Evolutionary conservation across 2,888 invertebrate species (phyloP).

Genomic region (Micropterix aruncella): DNA sequence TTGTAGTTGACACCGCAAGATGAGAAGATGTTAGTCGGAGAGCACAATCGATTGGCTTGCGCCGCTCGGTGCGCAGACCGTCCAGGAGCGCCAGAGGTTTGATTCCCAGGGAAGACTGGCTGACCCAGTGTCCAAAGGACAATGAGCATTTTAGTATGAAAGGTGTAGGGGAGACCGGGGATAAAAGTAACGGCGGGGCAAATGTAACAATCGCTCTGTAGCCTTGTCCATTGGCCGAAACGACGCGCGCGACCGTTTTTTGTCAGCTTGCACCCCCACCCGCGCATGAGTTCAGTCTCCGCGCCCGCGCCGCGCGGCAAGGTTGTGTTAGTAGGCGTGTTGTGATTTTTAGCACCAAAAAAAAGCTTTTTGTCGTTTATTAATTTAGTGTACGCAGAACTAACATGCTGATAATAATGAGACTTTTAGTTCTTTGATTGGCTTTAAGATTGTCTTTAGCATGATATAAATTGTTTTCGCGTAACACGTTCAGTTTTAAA

Average conservation of each 20-base stretch:
- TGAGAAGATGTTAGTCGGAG: too few relatives aligned
- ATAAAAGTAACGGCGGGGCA: background rate
- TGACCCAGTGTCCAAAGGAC: too few relatives aligned
- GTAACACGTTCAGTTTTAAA: background rate
- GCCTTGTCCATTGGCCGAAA: background rate
- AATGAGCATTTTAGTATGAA: too few relatives aligned
- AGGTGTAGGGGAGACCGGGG: too few relatives aligned
- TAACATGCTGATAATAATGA: background rate
- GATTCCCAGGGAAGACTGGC: too few relatives aligned
- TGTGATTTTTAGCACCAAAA: background rate
- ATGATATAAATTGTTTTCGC: background rate
- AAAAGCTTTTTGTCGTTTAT: background rate
- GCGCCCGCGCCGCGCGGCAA: background rate
- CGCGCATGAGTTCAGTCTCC: background rate
- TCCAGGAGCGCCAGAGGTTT: too few relatives aligned
- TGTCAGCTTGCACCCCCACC: background rate
- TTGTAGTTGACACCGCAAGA: too few relatives aligned
- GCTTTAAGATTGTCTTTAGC: background rate
- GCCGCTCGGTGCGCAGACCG: too few relatives aligned
- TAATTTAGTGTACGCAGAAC: too few relatives aligned
- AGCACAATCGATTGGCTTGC: too few relatives aligned
- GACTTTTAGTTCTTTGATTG: background rate
- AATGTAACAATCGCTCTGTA: constrained; percentile 1
- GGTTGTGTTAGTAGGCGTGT: background rate
- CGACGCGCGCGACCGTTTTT: background rate